phyloP scores from a whole-genome alignment of 2,113 vertebrate genomes.

The Caranx ignobilis region DNA sequence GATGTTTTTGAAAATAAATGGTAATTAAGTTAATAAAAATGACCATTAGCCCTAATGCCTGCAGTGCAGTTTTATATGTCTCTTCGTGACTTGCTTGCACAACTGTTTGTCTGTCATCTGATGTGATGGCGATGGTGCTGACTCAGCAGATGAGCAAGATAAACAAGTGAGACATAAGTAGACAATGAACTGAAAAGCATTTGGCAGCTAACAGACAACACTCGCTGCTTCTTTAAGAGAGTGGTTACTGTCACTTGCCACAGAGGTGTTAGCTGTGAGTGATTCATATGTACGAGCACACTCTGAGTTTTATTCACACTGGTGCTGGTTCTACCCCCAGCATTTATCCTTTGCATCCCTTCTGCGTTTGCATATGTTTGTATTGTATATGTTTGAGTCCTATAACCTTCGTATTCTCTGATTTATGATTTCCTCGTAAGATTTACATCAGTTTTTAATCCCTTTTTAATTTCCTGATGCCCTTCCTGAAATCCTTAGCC shows the following conservation, averaged over 20 bases:
- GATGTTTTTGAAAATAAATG: neutral
- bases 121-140: neutral
- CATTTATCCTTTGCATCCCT: neutral
- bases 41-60: neutral
- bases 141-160: neutral
- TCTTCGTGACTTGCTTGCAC: neutral
- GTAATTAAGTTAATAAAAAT: neutral
- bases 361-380: neutral
- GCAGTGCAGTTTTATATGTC: neutral
- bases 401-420: constrained; percentile 5
- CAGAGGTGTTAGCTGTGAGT: constrained; percentile 32
- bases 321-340: neutral
- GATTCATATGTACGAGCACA: constrained; percentile 19
- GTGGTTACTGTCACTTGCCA: constrained; percentile 30
- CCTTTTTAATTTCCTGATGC: neutral
- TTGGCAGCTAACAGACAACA: constrained; percentile 28
- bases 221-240: constrained; percentile 7
- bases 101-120: neutral
- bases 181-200: constrained; percentile 10
- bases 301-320: constrained; percentile 7
- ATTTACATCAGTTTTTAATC: neutral
- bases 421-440: neutral
- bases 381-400: neutral
- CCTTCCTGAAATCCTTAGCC: neutral
- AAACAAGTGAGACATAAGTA: constrained; percentile 3